Percentiles rank a stretch among this genome's conserved stretches.
Conservation (phyloP, 2,888 invertebrate genomes). For the Eueremaeus valkanovi region DNA sequence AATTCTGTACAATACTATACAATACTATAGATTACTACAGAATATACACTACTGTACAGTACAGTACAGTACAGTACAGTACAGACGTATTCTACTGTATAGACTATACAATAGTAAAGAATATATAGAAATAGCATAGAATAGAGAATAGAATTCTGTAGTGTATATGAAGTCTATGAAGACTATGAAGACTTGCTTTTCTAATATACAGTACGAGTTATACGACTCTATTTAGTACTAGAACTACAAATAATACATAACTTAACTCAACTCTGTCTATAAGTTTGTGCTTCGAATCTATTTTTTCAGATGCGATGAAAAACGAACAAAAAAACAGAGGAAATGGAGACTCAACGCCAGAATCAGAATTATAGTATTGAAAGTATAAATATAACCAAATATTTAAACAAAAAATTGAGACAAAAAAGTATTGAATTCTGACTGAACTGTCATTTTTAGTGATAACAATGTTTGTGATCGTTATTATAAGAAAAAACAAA, state of each 20-base stretch:
- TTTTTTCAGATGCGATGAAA: slow-evolving; percentile 10
- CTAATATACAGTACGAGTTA: no score
- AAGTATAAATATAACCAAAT: neutral
- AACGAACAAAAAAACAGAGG: neutral
- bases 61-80: no score
- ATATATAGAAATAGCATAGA: no score
- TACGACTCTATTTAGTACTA: neutral
- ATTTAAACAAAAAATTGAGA: neutral
- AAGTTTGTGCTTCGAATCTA: no score
- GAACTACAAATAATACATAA: neutral
- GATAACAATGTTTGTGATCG: slow-evolving; percentile 18
- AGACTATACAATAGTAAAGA: no score
- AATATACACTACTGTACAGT: no score
- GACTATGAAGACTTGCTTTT: no score
- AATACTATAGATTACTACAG: no score
- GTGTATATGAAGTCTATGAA: no score
- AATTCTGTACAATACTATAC: no score
- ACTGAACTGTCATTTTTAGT: neutral
- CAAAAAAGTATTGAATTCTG: neutral
- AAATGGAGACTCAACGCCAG: slow-evolving; percentile 22
- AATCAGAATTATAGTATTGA: slow-evolving; percentile 25
- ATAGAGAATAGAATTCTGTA: no score
- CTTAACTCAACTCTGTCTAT: neutral
- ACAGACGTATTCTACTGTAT: no score
- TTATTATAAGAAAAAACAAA: slow-evolving; percentile 2